Base-by-base conservation (phyloP, 2,113 vertebrate species). In the Bothrops jararaca region DNA sequence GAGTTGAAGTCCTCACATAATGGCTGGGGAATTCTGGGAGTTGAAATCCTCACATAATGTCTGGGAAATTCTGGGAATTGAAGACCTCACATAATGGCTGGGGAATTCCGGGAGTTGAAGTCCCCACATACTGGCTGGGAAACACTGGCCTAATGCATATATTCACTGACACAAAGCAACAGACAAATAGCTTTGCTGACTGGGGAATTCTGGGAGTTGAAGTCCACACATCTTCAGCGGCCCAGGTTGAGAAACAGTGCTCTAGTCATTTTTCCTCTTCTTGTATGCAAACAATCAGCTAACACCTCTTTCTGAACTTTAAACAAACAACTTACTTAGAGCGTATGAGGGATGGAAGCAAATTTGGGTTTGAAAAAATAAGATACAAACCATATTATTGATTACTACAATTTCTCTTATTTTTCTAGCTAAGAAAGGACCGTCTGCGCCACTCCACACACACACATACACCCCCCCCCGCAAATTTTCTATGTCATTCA, bases 391-490 rank as follows among this genome's bases (percentile, higher is more conserved):
- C n/a, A 1, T 34, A 74, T 74, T 6, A 39, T 74, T 2, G 13
- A 74, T 34, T 10, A 34, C 0, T 2, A 15, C 5, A 34, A 74
- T 39, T 74, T 18, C 69, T 74, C 69, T 74, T 74, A 18, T 34
- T 34, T 74, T 34, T 7, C n/a, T 15, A 39, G n/a, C 69, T 39
- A 74, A 74, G n/a, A 34, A 80, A 80, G n/a, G n/a, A n/a, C n/a
- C n/a, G 34, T 0, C n/a, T 39, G n/a, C 34, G 1, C 69, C 34
- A 18, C 5, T 18, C 26, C 9, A 22, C 4, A n/a, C n/a, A n/a
- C n/a, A n/a, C 10, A 50, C 48, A n/a, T n/a, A n/a, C 8, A 50
- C 3, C 24, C 0, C 10, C 1, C 13, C 1, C 58, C 1, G 0
- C 54, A 60, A n/a, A 45, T 10, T 5, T 24, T n/a, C 69, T 85